Conservation (phyloP, 2,888 invertebrate genomes). For the Leptinotarsa haldemani region DNA sequence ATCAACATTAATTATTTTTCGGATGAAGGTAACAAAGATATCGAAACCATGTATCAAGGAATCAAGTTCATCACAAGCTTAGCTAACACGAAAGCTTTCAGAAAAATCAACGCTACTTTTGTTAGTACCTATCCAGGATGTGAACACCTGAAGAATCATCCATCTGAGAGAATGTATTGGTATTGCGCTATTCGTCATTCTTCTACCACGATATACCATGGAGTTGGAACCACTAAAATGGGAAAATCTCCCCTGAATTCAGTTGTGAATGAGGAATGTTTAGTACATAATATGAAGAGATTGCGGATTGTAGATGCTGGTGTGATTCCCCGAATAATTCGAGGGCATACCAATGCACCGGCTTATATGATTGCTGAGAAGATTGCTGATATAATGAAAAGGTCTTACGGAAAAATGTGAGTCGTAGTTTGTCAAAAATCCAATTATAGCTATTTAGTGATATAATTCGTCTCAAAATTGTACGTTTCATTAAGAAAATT, state of each 20-base stretch:
- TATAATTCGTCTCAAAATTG: too few species aligned
- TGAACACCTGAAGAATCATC: conserved; percentile 60
- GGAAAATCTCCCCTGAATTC: conserved; percentile 66
- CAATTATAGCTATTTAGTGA: too few species aligned
- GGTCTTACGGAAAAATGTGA: conserved; percentile 1
- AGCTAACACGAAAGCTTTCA: conserved; percentile 70
- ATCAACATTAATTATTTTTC: conserved; percentile 53
- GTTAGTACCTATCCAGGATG: conserved; percentile 51
- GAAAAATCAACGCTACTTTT: conserved; percentile 69
- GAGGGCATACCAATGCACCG: conserved; percentile 68
- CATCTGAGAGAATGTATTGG: conserved; percentile 67
- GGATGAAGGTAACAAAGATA: conserved; percentile 65
- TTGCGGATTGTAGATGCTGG: conserved; percentile 70
- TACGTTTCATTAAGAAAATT: too few species aligned
- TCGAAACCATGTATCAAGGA: conserved; percentile 74
- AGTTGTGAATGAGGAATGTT: conserved; percentile 69
- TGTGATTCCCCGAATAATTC: conserved; percentile 68
- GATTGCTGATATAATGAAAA: conserved; percentile 37
- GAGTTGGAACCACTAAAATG: conserved; percentile 69
- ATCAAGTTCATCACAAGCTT: conserved; percentile 62
- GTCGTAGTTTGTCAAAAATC: too few species aligned
- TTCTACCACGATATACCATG: conserved; percentile 66
- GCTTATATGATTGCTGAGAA: conserved; percentile 70
- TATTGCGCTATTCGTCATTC: conserved; percentile 65
- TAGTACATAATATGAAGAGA: conserved; percentile 67